Evolutionary conservation across 2,888 invertebrate species (phyloP).

Genomic region (Trichopoda pennipes): DNA sequence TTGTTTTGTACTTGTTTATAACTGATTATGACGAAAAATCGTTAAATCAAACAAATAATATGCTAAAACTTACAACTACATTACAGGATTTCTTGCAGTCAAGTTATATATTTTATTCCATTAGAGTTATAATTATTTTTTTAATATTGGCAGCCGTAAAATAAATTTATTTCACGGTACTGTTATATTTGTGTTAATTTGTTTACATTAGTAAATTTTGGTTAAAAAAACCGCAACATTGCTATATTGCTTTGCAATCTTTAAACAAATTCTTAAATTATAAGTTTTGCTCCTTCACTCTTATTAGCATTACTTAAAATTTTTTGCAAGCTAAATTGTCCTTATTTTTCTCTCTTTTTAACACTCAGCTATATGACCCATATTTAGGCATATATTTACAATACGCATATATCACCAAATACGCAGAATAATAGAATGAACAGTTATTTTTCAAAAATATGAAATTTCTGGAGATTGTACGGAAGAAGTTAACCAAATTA

Average conservation of each 20-base stretch:
- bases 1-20: no score
- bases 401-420: neutral
- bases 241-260: neutral
- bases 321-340: neutral
- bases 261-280: neutral
- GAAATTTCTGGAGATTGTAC: neutral
- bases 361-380: neutral
- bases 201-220: no score
- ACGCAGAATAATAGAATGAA: constrained; percentile 18
- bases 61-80: no score
- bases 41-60: no score
- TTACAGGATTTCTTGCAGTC: no score
- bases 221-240: constrained; percentile 10
- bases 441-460: constrained; percentile 51
- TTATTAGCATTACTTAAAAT: neutral
- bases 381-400: neutral
- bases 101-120: no score
- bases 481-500: constrained; percentile 14
- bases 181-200: no score
- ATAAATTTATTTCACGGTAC: no score
- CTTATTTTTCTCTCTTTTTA: neutral
- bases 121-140: no score
- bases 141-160: no score
- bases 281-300: neutral
- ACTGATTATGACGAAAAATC: no score